phyloP scores from a whole-genome alignment of 2,888 invertebrate genomes.

The Pheosia tremula region DNA sequence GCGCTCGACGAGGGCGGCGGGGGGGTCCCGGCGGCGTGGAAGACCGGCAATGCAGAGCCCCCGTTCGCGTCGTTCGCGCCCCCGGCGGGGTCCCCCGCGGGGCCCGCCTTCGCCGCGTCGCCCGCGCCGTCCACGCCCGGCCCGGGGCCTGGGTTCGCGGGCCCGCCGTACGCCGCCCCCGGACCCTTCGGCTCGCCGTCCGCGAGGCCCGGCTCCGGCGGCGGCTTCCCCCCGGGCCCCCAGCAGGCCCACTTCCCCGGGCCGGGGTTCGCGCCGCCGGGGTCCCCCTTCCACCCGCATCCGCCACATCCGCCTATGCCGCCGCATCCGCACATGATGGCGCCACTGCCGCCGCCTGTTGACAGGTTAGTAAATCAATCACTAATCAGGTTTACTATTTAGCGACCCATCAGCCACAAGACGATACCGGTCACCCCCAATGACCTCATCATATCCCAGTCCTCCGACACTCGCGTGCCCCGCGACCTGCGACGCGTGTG shows the following conservation, averaged over 20 bases:
- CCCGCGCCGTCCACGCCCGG: conserved; percentile 89
- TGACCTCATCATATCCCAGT: no score
- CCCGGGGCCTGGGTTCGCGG: conserved; percentile 89
- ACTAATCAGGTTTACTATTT: background rate
- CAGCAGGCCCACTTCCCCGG: conserved; percentile 89
- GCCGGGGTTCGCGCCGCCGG: conserved; percentile 89
- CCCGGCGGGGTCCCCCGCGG: conserved; percentile 91
- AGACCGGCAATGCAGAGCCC: conserved; percentile 84
- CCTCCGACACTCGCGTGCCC: no score
- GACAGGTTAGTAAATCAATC: conserved; percentile 86
- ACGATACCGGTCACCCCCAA: no score
- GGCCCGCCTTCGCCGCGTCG: conserved; percentile 88
- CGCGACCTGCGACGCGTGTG: no score
- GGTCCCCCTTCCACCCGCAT: conserved; percentile 92
- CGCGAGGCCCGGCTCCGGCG: conserved; percentile 91
- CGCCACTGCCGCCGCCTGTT: conserved; percentile 89
- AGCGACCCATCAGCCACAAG: no score
- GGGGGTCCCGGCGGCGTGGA: conserved; percentile 88
- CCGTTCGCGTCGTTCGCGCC: conserved; percentile 91
- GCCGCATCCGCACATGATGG: conserved; percentile 85
- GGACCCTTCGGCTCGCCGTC: conserved; percentile 87
- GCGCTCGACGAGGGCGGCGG: conserved; percentile 78
- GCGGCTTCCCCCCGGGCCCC: conserved; percentile 91
- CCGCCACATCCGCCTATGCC: conserved; percentile 95
- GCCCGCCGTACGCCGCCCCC: conserved; percentile 86